These are phyloP conservation scores for Lasiommata megera DNA, from an alignment of 2,888 invertebrate species.

Conservation along the genomic window DNA sequence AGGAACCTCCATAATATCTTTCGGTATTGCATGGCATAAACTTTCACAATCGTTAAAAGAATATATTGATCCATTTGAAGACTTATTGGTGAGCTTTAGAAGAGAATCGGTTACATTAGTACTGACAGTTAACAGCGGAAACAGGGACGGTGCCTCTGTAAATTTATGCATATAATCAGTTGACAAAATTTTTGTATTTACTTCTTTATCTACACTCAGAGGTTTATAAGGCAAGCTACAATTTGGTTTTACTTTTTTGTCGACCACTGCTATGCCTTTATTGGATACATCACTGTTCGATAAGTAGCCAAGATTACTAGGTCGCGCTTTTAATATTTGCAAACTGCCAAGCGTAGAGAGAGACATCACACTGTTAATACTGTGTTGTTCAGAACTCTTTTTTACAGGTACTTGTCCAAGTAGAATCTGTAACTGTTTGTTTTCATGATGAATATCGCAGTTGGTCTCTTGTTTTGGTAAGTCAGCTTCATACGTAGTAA, in stretches of 20 bases:
- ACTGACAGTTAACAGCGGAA: constrained; percentile 42
- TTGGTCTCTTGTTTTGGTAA: constrained; percentile 35
- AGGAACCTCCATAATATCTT: constrained; percentile 38
- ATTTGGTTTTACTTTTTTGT: constrained; percentile 8
- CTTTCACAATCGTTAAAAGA: constrained; percentile 42
- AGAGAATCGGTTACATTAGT: constrained; percentile 46
- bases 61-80: constrained; percentile 48
- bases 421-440: constrained; percentile 43
- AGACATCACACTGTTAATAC: constrained; percentile 43
- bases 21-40: constrained; percentile 34
- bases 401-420: constrained; percentile 39
- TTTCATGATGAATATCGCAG: constrained; percentile 24
- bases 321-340: constrained; percentile 46
- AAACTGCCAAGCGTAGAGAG: constrained; percentile 50
- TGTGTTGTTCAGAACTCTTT: constrained; percentile 37
- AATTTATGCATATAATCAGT: constrained; percentile 42
- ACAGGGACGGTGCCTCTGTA: constrained; percentile 51
- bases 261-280: constrained; percentile 14
- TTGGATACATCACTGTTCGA: constrained; percentile 34
- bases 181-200: constrained; percentile 41
- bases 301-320: constrained; percentile 48
- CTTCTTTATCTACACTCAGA: constrained; percentile 53
- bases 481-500: constrained; percentile 54
- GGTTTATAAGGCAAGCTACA: constrained; percentile 23
- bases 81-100: constrained; percentile 41